phyloP scores from a whole-genome alignment of 2,888 invertebrate species.

The Nebria salina region DNA sequence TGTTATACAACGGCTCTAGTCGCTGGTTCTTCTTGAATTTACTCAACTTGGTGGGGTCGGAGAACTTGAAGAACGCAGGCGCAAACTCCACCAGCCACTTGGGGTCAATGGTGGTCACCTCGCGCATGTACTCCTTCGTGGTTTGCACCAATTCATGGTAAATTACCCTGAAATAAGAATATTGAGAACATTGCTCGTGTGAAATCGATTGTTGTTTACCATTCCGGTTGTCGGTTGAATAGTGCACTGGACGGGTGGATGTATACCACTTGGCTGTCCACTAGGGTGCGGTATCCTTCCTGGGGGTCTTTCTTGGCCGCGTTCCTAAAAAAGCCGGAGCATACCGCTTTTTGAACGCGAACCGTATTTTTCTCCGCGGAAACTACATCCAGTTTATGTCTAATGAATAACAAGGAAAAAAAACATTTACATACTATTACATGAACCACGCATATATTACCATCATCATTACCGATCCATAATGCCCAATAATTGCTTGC shows the following conservation, averaged over 20 bases:
- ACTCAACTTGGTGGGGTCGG: conserved; percentile 97
- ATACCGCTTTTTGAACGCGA: conserved; percentile 96
- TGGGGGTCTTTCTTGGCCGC: conserved; percentile 99
- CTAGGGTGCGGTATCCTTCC: conserved; percentile 96
- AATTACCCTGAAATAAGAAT: conserved; percentile 77
- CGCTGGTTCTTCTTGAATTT: conserved; percentile 99
- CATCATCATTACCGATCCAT: conserved; percentile 81
- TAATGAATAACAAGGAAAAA: conserved; percentile 56
- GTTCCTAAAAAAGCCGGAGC: conserved; percentile 98
- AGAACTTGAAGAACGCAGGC: conserved; percentile 98
- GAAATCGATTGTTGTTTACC: conserved; percentile 67
- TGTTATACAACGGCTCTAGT: conserved; percentile 96
- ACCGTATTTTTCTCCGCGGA: conserved; percentile 96
- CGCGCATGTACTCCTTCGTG: conserved; percentile 99
- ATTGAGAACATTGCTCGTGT: background rate
- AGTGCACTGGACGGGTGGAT: conserved; percentile 98
- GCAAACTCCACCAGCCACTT: conserved; percentile 99
- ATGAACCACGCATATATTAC: no score
- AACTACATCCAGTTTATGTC: conserved; percentile 95
- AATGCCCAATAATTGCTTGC: conserved; percentile 96
- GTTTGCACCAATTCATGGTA: conserved; percentile 99
- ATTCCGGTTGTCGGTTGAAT: conserved; percentile 98
- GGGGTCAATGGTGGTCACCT: conserved; percentile 96
- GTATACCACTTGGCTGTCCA: conserved; percentile 97
- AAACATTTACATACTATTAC: no score